These are phyloP conservation scores for Macrochelys suwanniensis DNA, from an alignment of 2,797 vertebrate species.

Conservation along the genomic window DNA sequence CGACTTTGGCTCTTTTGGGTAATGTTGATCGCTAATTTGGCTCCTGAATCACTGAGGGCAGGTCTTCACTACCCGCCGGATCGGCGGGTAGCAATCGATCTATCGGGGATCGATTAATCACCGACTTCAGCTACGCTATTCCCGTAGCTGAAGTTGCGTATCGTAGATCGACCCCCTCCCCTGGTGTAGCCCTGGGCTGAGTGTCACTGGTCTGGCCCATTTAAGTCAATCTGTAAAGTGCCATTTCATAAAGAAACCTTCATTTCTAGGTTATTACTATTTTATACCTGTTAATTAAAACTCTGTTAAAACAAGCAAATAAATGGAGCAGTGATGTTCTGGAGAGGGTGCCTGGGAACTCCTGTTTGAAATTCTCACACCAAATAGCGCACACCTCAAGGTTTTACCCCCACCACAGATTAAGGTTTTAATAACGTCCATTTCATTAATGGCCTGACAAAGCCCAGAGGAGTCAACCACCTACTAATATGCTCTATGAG, in stretches of 20 bases:
- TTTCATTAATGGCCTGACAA: neutral
- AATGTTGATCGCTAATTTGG: too few relatives aligned
- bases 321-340: rapidly evolving
- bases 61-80: too few relatives aligned
- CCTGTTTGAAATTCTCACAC: neutral
- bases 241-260: rapidly evolving
- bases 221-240: rapidly evolving
- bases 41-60: too few relatives aligned
- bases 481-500: neutral
- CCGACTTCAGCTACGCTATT: too few relatives aligned
- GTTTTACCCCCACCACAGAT: neutral
- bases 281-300: rapidly evolving
- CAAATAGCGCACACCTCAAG: neutral
- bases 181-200: too few relatives aligned
- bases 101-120: too few relatives aligned
- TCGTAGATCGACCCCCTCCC: too few relatives aligned
- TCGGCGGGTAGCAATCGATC: too few relatives aligned
- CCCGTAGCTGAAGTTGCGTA: too few relatives aligned
- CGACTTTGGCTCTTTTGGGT: too few relatives aligned
- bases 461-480: neutral
- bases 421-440: neutral
- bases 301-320: rapidly evolving
- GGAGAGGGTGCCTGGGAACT: rapidly evolving
- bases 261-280: rapidly evolving
- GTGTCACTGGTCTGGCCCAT: neutral